Evolutionary conservation across 2,113 vertebrate species (phyloP).

Genomic region (Crotalus viridis): DNA sequence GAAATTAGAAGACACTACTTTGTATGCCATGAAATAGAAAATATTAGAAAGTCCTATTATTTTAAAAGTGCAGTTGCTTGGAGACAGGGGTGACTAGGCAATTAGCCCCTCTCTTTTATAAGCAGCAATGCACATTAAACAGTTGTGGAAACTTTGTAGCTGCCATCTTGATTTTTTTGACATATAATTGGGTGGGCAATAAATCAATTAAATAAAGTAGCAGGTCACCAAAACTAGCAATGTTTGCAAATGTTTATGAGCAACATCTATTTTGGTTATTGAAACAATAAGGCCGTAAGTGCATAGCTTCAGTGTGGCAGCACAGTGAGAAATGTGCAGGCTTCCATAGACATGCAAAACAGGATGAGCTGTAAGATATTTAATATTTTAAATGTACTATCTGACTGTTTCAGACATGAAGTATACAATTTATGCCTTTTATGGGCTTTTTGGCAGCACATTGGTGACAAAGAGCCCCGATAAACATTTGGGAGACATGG

Average conservation of each 20-base stretch:
- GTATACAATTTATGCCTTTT: background rate
- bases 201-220: background rate
- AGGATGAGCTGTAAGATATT: background rate
- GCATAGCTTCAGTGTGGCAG: background rate
- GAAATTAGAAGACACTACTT: background rate
- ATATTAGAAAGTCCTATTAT: background rate
- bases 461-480: background rate
- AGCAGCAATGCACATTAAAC: background rate
- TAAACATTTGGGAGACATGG: background rate
- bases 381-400: background rate
- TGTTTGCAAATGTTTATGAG: background rate
- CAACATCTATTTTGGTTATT: background rate
- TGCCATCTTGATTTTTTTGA: background rate
- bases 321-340: background rate
- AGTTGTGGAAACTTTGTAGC: background rate
- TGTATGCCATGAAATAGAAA: background rate
- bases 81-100: background rate
- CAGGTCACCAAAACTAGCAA: background rate
- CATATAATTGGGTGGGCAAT: background rate
- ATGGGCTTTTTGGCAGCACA: background rate
- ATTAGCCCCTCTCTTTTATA: background rate
- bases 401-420: background rate
- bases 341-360: background rate
- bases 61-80: background rate
- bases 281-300: background rate